Conservation (phyloP, 1,140 invertebrate genomes). For the Meloidogyne hapla region DNA sequence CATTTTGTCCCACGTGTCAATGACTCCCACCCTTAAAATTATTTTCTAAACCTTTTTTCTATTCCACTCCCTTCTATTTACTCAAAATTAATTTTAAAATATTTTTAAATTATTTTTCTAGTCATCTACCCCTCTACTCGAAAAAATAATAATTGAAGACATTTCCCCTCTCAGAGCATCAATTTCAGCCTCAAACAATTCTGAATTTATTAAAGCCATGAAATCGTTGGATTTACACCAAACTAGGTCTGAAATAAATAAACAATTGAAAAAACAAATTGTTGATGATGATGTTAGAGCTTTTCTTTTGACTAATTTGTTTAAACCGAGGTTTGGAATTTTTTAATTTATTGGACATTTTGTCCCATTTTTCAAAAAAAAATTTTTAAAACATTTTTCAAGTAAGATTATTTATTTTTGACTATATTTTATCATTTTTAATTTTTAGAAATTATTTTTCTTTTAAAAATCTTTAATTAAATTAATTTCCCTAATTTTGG, state of each 20-base stretch:
- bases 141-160: slow-evolving; percentile 54
- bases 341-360: background rate
- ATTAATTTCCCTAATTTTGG: too few species aligned
- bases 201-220: slow-evolving; percentile 38
- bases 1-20: too few species aligned
- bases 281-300: slow-evolving; percentile 68
- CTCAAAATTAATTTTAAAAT: too few species aligned
- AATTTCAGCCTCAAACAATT: background rate
- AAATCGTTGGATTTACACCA: slow-evolving; percentile 45
- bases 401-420: too few species aligned
- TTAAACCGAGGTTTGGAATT: slow-evolving; percentile 63
- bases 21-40: too few species aligned
- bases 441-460: too few species aligned
- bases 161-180: slow-evolving; percentile 19
- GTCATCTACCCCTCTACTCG: slow-evolving; percentile 21
- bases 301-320: slow-evolving; percentile 79
- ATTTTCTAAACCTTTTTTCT: too few species aligned
- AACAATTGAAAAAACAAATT: slow-evolving; percentile 40
- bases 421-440: too few species aligned
- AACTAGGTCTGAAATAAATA: slow-evolving; percentile 40
- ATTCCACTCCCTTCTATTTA: too few species aligned
- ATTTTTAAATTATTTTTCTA: too few species aligned
- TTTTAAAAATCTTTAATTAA: too few species aligned
- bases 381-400: too few species aligned
- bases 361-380: background rate